These are phyloP conservation scores for Drosophila greeni DNA, from an alignment of 2,888 invertebrate species.

Conservation along the genomic window DNA sequence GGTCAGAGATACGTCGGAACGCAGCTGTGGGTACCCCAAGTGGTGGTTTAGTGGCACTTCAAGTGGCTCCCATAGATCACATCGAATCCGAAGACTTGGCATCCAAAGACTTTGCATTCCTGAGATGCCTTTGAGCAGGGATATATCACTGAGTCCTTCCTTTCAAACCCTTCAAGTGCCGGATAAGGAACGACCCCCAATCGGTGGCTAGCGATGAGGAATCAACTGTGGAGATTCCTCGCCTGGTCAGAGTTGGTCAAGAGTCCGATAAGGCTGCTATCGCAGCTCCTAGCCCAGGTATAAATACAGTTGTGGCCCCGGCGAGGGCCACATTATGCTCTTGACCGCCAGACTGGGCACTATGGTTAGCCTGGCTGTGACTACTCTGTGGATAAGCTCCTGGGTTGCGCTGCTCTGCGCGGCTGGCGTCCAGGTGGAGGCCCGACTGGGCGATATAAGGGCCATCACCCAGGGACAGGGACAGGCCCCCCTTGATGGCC, in stretches of 20 bases:
- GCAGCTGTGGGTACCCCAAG: background rate
- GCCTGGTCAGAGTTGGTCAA: background rate
- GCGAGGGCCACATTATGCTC: background rate
- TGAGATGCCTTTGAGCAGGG: background rate
- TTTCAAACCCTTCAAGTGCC: background rate
- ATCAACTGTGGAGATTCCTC: background rate
- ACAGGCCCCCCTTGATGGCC: background rate
- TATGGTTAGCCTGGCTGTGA: constrained; percentile 7
- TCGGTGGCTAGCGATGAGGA: background rate
- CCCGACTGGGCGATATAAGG: background rate
- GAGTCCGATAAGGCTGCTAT: constrained; percentile 1
- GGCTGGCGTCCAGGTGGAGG: constrained; percentile 1
- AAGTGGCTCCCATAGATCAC: background rate
- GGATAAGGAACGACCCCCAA: background rate
- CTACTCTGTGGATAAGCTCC: background rate
- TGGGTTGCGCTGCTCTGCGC: background rate
- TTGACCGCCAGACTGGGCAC: background rate
- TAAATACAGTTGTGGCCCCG: background rate
- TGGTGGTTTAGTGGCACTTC: background rate
- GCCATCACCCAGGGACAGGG: background rate
- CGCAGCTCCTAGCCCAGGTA: background rate
- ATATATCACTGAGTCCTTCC: background rate
- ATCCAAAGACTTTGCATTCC: background rate
- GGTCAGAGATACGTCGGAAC: background rate
- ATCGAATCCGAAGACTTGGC: background rate